phyloP scores from a whole-genome alignment of 1,140 invertebrate genomes.

The Halotydeus destructor region DNA sequence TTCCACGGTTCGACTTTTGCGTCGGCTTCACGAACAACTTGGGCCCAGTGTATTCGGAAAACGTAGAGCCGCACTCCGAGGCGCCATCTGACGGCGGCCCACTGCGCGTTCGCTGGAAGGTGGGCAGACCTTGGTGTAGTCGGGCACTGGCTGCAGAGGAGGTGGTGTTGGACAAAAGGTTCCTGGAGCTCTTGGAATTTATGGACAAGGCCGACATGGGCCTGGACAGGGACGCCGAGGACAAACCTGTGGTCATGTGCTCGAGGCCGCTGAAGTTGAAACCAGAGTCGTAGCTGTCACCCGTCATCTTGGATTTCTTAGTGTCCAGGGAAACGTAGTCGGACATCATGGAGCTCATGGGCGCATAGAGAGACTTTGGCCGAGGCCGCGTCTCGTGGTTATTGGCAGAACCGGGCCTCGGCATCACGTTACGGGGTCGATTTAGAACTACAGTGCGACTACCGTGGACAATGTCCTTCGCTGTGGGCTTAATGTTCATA shows the following conservation, averaged over 20 bases:
- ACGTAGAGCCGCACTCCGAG: constrained; percentile 17
- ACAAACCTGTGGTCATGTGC: too few species aligned
- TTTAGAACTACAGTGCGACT: constrained; percentile 8
- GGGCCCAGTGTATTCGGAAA: constrained; percentile 37
- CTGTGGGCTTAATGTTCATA: not conserved
- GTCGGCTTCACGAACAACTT: constrained; percentile 89
- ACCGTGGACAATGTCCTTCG: constrained; percentile 1
- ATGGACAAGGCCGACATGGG: constrained; percentile 2
- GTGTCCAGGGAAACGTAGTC: constrained; percentile 1
- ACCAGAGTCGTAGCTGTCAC: not conserved
- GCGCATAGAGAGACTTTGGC: constrained; percentile 18
- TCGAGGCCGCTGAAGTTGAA: too few species aligned
- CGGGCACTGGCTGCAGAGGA: not conserved
- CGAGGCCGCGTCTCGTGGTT: constrained; percentile 14
- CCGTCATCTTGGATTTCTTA: constrained; percentile 1
- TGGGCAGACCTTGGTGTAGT: constrained; percentile 1
- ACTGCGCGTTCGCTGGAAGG: too few species aligned
- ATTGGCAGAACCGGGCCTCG: not conserved
- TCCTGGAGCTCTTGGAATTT: not conserved
- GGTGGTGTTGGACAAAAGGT: constrained; percentile 1
- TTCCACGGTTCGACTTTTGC: constrained; percentile 83
- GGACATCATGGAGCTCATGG: not conserved
- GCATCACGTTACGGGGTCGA: not conserved
- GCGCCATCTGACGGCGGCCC: constrained; percentile 17
- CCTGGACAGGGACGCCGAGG: not conserved